Evolutionary conservation across 2,888 invertebrate genomes (phyloP), one percentile per base, ranked within the genome.

Genomic region (Apamea epomidion): DNA sequence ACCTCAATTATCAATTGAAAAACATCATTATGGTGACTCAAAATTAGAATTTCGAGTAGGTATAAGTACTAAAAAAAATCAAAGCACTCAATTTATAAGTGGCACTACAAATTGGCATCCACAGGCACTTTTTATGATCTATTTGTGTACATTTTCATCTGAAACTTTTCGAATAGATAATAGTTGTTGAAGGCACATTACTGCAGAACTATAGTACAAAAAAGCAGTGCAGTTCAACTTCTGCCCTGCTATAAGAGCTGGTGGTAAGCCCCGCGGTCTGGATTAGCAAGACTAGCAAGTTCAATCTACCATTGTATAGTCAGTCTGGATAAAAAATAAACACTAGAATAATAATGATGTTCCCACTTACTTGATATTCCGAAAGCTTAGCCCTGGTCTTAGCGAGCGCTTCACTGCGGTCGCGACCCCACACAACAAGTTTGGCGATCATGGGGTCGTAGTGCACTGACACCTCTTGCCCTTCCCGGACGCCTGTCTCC

Each of bases 381-480:
- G 98, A 94, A 7, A 99, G 97, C 91, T 98, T 98, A 0, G 97
- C 95, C 89, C 97, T 97, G 37, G 99, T 97, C 92, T 98, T 98
- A 76, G 98, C 98, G 1, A 99, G 97, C 0, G 99, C 99, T 90
- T 98, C 98, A 12, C 95, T 94, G 80, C 99, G 97, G 93, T 99
- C 98, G 85, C 98, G 97, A 10, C 99, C 99, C 99, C 99, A 99
- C 6, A 99, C 99, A 0, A 99, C 98, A 48, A 99, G 97, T 96
- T 99, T 99, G 1, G 99, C 99, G 90, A 99, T 99, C 99, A 99
- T 99, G 0, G 99, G 99, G 96, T 99, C 99, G 94, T 99, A 99
- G 96, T 99, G 99, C 0, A 99, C 99, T 0, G 99, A 99, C 0
- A 99, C 99, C 91, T 99, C 99, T 93, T 99, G 99, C 0, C 99